A percentile compares a stretch with the other conserved stretches of the same genome.
Conservation (phyloP, 1,140 invertebrate genomes). For the Colletes gigas region DNA sequence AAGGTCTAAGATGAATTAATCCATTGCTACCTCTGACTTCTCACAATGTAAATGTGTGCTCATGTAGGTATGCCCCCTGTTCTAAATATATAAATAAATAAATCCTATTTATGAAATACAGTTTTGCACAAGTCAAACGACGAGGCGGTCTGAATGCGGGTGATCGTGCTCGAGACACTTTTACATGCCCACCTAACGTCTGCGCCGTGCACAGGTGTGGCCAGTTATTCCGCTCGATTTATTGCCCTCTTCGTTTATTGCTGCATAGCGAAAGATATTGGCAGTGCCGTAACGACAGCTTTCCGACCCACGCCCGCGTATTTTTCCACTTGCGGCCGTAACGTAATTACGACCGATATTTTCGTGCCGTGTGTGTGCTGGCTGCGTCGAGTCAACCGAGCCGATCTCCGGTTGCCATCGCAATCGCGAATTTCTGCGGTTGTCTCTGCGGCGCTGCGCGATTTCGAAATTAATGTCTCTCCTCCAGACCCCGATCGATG, state of each 20-base stretch:
- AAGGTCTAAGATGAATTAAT: too few relatives aligned
- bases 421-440: slow-evolving; percentile 48
- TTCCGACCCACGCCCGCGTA: slow-evolving; percentile 29
- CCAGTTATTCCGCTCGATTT: slow-evolving; percentile 63
- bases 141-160: neutral
- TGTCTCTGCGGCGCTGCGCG: slow-evolving; percentile 30
- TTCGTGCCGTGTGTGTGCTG: neutral
- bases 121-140: slow-evolving; percentile 24
- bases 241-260: slow-evolving; percentile 57
- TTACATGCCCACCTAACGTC: slow-evolving; percentile 43
- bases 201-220: slow-evolving; percentile 59
- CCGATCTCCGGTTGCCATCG: neutral
- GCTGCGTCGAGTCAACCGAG: neutral
- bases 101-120: slow-evolving; percentile 27
- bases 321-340: slow-evolving; percentile 25
- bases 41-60: too few relatives aligned
- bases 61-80: too few relatives aligned
- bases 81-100: too few relatives aligned
- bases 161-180: slow-evolving; percentile 27
- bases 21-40: too few relatives aligned
- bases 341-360: slow-evolving; percentile 6
- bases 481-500: neutral
- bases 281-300: slow-evolving; percentile 48
- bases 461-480: slow-evolving; percentile 56
- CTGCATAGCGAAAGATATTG: slow-evolving; percentile 35